These are phyloP conservation scores for Bradypus variegatus DNA, from an alignment of 2,797 vertebrate species.

Conservation along the genomic window DNA sequence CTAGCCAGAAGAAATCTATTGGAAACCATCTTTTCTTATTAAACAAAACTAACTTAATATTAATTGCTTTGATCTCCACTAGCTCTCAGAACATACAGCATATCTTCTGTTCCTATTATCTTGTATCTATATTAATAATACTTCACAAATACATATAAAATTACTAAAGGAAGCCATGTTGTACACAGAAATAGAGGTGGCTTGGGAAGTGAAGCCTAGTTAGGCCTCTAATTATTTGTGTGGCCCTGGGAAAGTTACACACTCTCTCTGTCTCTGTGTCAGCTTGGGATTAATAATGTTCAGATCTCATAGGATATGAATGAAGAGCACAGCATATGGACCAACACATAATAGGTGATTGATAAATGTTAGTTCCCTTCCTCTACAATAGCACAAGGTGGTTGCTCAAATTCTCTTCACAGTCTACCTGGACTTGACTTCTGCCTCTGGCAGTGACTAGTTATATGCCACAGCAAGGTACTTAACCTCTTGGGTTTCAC, in stretches of 20 bases:
- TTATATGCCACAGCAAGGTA: background rate
- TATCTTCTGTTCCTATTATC: background rate
- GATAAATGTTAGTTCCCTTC: background rate
- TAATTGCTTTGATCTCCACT: background rate
- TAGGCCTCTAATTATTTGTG: background rate
- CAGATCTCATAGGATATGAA: background rate
- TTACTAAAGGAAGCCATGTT: background rate
- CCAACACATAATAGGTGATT: background rate
- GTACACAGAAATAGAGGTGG: background rate
- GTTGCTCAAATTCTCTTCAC: background rate
- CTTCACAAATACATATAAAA: background rate
- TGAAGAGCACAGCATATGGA: background rate
- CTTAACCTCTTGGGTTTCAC: background rate
- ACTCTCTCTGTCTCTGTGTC: background rate
- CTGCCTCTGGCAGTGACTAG: background rate
- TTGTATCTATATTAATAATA: background rate
- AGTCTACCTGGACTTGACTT: background rate
- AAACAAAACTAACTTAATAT: background rate
- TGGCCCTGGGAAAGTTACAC: background rate
- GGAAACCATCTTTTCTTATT: background rate
- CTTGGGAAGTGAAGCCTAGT: background rate
- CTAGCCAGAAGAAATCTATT: background rate
- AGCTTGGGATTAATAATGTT: background rate
- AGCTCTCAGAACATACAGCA: background rate
- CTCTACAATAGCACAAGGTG: too few species aligned